Conservation (phyloP, 37 sponge, comb jelly and placozoan species). For the Haliclona indistincta region DNA sequence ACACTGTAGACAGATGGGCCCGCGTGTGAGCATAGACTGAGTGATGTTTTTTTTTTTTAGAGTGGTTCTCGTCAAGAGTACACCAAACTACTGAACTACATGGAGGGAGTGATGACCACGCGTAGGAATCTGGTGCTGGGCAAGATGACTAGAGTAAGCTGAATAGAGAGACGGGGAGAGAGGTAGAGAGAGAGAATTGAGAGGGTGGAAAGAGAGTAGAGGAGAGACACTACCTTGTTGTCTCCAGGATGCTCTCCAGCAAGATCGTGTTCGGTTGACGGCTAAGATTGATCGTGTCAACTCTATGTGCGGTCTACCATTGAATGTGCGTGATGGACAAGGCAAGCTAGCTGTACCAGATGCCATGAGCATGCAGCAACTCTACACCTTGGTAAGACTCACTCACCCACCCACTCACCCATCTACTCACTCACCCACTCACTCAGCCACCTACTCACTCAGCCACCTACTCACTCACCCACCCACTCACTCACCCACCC, state of each 20-base stretch:
- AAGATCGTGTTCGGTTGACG: constrained; percentile 44
- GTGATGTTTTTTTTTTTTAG: background rate
- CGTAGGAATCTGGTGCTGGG: constrained; percentile 30
- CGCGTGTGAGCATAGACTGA: background rate
- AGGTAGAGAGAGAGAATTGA: no score
- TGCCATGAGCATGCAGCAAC: constrained; percentile 3
- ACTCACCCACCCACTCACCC: no score
- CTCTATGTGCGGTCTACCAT: constrained; percentile 4
- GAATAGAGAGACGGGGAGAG: no score
- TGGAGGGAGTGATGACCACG: constrained; percentile 43
- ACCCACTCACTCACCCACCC: no score
- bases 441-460: no score
- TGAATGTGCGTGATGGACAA: constrained; percentile 28
- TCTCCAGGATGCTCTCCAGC: constrained; percentile 55
- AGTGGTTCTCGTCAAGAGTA: constrained; percentile 24
- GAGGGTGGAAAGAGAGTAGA: no score
- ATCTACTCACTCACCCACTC: no score
- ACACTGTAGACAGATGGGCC: background rate
- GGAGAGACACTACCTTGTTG: background rate
- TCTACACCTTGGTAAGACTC: constrained; percentile 38
- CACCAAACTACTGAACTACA: constrained; percentile 11
- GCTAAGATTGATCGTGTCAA: constrained; percentile 60
- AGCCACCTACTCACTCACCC: no score
- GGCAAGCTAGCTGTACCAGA: constrained; percentile 15
- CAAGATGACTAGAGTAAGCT: constrained; percentile 52